phyloP scores from a whole-genome alignment of 2,797 vertebrate species.

The Spondyliosoma cantharus region DNA sequence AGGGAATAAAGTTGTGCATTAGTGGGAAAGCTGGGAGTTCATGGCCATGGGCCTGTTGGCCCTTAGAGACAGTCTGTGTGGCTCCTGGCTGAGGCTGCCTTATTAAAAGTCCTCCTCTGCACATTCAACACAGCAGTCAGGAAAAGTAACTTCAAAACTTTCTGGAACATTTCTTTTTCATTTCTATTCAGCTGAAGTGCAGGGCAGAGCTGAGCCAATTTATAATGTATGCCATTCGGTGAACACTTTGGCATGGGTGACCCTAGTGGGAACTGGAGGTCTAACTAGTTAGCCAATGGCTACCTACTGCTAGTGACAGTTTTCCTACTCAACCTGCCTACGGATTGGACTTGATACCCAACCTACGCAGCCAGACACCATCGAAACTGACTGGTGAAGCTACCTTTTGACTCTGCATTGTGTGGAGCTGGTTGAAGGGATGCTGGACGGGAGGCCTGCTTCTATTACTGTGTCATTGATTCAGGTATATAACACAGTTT shows the following conservation, averaged over 20 bases:
- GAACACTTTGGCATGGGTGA: constrained; percentile 18
- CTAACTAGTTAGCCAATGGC: neutral
- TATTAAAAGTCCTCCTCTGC: constrained; percentile 63
- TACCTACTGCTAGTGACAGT: neutral
- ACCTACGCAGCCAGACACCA: neutral
- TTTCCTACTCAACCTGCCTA: neutral
- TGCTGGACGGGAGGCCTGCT: neutral
- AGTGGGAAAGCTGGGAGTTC: constrained; percentile 38
- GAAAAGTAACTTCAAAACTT: constrained; percentile 47
- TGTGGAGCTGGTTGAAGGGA: neutral
- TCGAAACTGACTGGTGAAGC: neutral
- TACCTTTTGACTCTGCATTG: neutral
- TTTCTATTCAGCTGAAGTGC: constrained; percentile 39
- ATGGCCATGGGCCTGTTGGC: constrained; percentile 30
- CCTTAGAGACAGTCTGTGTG: constrained; percentile 52
- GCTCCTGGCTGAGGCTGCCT: constrained; percentile 53
- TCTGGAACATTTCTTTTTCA: constrained; percentile 26
- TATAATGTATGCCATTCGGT: constrained; percentile 27
- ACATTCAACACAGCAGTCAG: constrained; percentile 54
- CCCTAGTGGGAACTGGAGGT: constrained; percentile 3
- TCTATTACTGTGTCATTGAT: constrained; percentile 3
- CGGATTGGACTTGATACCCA: neutral
- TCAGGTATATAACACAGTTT: neutral
- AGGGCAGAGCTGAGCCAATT: constrained; percentile 20
- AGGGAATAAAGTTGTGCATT: constrained; percentile 28